Evolutionary conservation across 2,888 invertebrate genomes (phyloP), one percentile per base, ranked within the genome.

Genomic region (Caenorhabditis imperialis): DNA sequence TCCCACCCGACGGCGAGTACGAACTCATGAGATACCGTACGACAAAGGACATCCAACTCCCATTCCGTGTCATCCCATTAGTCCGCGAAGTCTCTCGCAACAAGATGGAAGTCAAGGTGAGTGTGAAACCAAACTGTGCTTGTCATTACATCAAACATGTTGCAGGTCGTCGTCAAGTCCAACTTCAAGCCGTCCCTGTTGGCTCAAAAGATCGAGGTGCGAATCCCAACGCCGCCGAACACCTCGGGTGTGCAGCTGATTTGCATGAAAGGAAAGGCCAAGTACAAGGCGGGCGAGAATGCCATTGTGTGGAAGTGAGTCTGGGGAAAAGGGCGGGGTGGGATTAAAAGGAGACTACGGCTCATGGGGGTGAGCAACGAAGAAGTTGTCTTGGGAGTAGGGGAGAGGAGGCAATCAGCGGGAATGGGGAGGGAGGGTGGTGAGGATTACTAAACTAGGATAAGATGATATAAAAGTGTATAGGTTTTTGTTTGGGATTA

Each of bases 21-120:
- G 99, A 99, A 90, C 92, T 99, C 33, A 99, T 99, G 99, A 93
- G 94, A 90, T 99, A 99, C 90, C 94, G 99, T 75, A 99, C 98
- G 61, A 99, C 99, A 22, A 99, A 99, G 90, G 99, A 99, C 90
- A 99, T 99, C 88, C 98, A 98, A 53, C 91, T 99, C 80, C 99
- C 99, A 79, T 99, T 99, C 92, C 94, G 99, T 80, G 97, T 99
- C 74, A 99, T 99, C 88, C 99, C 99, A 0, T 90, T 99, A 40
- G 99, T 99, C 0, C 92, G 98, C 0, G 99, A 99, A 89, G 96
- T 96, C 3, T 98, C 98, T 0, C 93, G 98, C 82, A 97, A 97
- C 85, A 96, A 98, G 90, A 99, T 99, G 98, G 99, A 99, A 89
- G 98, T 99, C 0, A 99, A 99, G 89, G 82, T 81, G 42, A 6